These are phyloP conservation scores for Ricordea florida DNA, from an alignment of 92 coral and sea anemone genomes.

Conservation along the genomic window DNA sequence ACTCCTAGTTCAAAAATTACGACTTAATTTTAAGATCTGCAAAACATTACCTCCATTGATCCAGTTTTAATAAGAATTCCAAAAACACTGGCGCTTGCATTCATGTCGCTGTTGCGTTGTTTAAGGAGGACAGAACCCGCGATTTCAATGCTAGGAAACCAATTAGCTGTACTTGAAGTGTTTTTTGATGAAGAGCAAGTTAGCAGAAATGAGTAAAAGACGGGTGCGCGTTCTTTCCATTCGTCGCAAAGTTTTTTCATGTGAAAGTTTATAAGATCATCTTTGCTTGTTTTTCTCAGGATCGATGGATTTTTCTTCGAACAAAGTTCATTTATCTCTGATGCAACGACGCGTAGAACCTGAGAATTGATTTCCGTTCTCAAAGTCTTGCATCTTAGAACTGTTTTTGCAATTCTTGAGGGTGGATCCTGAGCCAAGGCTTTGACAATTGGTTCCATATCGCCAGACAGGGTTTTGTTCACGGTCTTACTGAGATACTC, in stretches of 20 bases:
- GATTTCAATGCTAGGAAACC: slow-evolving; percentile 77
- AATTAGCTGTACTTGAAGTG: neutral
- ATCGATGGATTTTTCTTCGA: slow-evolving; percentile 55
- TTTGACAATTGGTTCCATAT: too few species aligned
- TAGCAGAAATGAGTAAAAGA: slow-evolving; percentile 61
- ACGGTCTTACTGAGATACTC: too few species aligned
- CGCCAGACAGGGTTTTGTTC: too few species aligned
- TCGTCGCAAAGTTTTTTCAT: slow-evolving; percentile 47
- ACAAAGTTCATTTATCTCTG: slow-evolving; percentile 49
- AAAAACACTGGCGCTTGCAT: slow-evolving; percentile 54
- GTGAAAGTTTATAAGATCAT: slow-evolving; percentile 31
- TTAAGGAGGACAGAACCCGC: slow-evolving; percentile 72
- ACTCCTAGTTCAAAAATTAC: neutral
- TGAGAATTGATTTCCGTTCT: too few species aligned
- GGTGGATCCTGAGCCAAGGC: too few species aligned
- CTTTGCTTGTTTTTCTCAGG: slow-evolving; percentile 31
- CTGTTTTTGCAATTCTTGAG: too few species aligned
- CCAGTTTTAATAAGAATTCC: slow-evolving; percentile 51
- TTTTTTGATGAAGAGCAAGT: slow-evolving; percentile 26
- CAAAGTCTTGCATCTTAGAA: too few species aligned
- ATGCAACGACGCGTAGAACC: slow-evolving; percentile 28
- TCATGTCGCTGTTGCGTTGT: slow-evolving; percentile 73
- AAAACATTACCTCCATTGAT: slow-evolving; percentile 66
- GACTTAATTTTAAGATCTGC: neutral
- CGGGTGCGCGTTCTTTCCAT: slow-evolving; percentile 70